Evolutionary conservation across 2,113 vertebrate species (phyloP).

Genomic region (Cyanoramphus novaezelandiae): DNA sequence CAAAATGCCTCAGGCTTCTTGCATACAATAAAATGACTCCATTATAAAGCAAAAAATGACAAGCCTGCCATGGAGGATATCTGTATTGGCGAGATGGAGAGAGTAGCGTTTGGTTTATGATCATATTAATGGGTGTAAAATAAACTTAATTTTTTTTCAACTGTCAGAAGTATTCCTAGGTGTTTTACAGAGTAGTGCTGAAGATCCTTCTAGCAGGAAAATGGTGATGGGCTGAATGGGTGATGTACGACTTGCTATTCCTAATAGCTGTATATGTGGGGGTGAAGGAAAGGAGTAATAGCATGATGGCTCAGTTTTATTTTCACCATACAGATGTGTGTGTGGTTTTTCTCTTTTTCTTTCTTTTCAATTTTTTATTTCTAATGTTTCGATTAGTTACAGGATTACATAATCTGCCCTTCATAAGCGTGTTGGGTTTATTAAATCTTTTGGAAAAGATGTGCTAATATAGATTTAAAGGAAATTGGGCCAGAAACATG

Average conservation of each 20-base stretch:
- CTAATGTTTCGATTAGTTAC: neutral
- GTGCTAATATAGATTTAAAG: neutral
- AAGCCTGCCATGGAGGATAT: conserved; percentile 5
- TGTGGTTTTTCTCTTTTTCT: neutral
- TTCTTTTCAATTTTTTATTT: neutral
- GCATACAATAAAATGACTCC: conserved; percentile 38
- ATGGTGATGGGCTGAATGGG: neutral
- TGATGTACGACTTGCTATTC: neutral
- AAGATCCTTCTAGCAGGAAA: neutral
- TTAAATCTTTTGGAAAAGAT: conserved; percentile 35
- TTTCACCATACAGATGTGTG: neutral
- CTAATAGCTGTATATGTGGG: neutral
- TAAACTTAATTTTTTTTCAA: conserved; percentile 39
- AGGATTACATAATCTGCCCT: conserved; percentile 10
- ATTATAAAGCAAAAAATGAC: conserved; percentile 53
- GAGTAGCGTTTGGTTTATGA: conserved; percentile 33
- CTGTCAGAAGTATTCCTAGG: neutral
- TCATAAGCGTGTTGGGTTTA: neutral
- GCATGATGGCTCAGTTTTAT: neutral
- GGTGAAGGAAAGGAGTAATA: neutral
- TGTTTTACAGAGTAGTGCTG: neutral
- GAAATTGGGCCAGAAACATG: conserved; percentile 9
- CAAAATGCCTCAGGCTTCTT: conserved; percentile 49
- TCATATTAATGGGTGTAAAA: conserved; percentile 29
- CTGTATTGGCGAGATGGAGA: conserved; percentile 20